phyloP scores from a whole-genome alignment of 2,113 vertebrate genomes.

The Alouatta palliata region DNA sequence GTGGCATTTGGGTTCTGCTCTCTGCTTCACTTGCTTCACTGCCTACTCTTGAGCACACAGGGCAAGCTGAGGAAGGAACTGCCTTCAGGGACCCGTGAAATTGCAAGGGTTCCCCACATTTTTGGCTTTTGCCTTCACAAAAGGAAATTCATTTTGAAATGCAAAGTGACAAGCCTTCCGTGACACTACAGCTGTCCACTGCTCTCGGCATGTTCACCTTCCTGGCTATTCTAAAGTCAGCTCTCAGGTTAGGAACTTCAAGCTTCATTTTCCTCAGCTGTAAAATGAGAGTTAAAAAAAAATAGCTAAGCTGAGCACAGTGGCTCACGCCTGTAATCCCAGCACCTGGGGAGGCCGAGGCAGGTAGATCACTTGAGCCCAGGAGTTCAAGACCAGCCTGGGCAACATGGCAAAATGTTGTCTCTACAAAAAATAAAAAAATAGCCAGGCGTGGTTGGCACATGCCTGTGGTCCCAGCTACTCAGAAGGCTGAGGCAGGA shows the following conservation, averaged over 20 bases:
- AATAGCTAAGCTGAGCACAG: too few species aligned
- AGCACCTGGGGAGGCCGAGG: too few species aligned
- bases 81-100: slow-evolving; percentile 77
- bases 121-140: slow-evolving; percentile 29
- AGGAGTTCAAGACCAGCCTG: too few species aligned
- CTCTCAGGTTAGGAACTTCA: not conserved
- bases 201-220: not conserved
- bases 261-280: not conserved
- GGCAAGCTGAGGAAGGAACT: slow-evolving; percentile 59
- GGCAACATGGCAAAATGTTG: too few species aligned
- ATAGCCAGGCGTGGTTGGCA: too few species aligned
- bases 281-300: not conserved
- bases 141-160: not conserved
- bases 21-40: slow-evolving; percentile 84
- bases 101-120: slow-evolving; percentile 57
- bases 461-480: too few species aligned
- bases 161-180: not conserved
- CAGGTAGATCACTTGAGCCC: too few species aligned
- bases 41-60: slow-evolving; percentile 58
- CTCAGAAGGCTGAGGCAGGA: too few species aligned
- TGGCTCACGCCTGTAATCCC: too few species aligned
- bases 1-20: slow-evolving; percentile 66
- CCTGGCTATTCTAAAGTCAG: not conserved
- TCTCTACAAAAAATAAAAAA: too few species aligned
- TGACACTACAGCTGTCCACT: not conserved